A percentile compares a stretch with the other conserved stretches of the same genome.
These are phyloP conservation scores for Tortrix viridana DNA, from an alignment of 2,888 invertebrate species.

Conservation along the genomic window DNA sequence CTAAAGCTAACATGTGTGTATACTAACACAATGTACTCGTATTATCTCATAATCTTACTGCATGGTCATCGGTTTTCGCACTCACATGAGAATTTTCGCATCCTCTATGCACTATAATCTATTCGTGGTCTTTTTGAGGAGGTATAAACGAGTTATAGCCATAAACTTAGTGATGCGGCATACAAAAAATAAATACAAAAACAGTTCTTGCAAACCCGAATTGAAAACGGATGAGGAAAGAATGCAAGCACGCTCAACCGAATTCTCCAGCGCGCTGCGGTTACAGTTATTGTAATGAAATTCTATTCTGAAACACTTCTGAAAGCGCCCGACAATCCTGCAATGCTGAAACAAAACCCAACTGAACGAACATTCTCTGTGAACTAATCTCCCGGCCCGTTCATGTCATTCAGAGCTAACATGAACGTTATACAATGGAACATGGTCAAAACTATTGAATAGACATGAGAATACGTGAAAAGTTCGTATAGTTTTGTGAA, in stretches of 20 bases:
- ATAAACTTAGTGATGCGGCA: too few relatives aligned
- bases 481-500: not conserved
- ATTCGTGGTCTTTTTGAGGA: too few relatives aligned
- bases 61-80: too few relatives aligned
- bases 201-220: not conserved
- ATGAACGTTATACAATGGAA: conserved; percentile 4
- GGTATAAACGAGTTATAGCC: too few relatives aligned
- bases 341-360: conserved; percentile 28
- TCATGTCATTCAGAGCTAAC: conserved; percentile 14
- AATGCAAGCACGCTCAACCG: conserved; percentile 23
- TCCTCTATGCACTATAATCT: too few relatives aligned
- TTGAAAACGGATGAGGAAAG: conserved; percentile 1
- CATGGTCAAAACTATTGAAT: conserved; percentile 1
- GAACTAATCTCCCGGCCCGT: conserved; percentile 21
- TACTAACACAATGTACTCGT: too few relatives aligned
- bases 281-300: conserved; percentile 29
- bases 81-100: too few relatives aligned
- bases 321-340: conserved; percentile 24
- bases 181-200: too few relatives aligned
- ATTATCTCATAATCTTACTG: too few relatives aligned
- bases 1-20: too few relatives aligned
- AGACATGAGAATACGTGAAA: too few relatives aligned
- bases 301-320: conserved; percentile 29
- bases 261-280: conserved; percentile 1
- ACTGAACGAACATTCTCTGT: conserved; percentile 28